Conservation (phyloP, 2,113 vertebrate species). For the Lophotis ruficrista region DNA sequence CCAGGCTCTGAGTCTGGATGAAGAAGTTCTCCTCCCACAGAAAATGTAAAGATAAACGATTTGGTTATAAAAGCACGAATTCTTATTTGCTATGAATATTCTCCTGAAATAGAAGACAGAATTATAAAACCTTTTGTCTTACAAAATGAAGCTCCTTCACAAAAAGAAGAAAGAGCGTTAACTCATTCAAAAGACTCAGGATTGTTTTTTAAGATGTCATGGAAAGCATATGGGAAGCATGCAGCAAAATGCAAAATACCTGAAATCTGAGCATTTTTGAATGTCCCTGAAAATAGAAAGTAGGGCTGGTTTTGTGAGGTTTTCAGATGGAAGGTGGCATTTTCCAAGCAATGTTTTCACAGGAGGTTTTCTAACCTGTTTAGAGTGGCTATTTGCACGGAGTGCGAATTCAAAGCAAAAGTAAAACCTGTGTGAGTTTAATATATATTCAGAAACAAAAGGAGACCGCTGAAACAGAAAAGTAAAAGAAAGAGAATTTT, state of each 20-base stretch:
- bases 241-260: not conserved
- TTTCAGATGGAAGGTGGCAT: not conserved
- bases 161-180: not conserved
- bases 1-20: conserved; percentile 14
- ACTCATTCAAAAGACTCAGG: not conserved
- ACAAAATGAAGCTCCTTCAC: not conserved
- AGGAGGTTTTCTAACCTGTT: not conserved
- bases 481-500: not conserved
- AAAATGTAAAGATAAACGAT: conserved; percentile 37
- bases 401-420: not conserved
- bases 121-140: conserved; percentile 43
- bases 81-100: conserved; percentile 37
- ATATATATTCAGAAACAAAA: not conserved
- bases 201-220: not conserved
- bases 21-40: conserved; percentile 46
- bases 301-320: not conserved
- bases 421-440: not conserved
- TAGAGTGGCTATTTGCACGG: not conserved
- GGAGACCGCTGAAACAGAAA: not conserved
- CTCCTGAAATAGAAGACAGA: conserved; percentile 45
- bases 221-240: not conserved
- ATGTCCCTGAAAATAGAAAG: not conserved
- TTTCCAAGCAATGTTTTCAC: not conserved
- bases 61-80: conserved; percentile 13
- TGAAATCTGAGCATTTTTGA: not conserved